Percentiles rank a stretch among this genome's conserved stretches.
Conservation (phyloP, 2,888 invertebrate species). For the Thyatira batis region DNA sequence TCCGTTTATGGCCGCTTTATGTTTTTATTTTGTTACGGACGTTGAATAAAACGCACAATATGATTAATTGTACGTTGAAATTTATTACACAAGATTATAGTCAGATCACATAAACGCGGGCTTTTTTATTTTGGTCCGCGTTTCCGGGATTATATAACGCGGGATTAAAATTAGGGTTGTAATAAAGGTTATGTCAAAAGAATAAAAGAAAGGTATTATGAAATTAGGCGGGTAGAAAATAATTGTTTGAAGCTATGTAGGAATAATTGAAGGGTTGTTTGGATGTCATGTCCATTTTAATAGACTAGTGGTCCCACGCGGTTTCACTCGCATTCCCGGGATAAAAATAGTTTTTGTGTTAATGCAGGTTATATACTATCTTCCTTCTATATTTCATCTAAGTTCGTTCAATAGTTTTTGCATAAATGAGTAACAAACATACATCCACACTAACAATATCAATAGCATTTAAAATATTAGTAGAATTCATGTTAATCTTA, state of each 20-base stretch:
- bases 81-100: conserved; percentile 19
- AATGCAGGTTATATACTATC: too few relatives aligned
- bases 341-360: too few relatives aligned
- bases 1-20: conserved; percentile 6
- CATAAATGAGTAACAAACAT: too few relatives aligned
- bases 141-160: neutral
- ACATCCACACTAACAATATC: too few relatives aligned
- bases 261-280: neutral
- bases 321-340: too few relatives aligned
- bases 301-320: too few relatives aligned
- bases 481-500: too few relatives aligned
- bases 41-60: conserved; percentile 34
- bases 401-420: too few relatives aligned
- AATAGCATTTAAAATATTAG: too few relatives aligned
- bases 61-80: conserved; percentile 37
- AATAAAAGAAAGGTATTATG: neutral
- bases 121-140: neutral
- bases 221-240: neutral
- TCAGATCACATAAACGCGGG: neutral
- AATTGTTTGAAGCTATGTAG: neutral
- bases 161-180: neutral
- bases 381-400: too few relatives aligned
- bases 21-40: neutral
- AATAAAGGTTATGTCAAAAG: neutral
- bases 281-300: too few relatives aligned